Percentiles rank a stretch among this genome's conserved stretches.
Evolutionary conservation across 2,113 vertebrate species (phyloP).

Genomic region (Prionailurus bengalensis): DNA sequence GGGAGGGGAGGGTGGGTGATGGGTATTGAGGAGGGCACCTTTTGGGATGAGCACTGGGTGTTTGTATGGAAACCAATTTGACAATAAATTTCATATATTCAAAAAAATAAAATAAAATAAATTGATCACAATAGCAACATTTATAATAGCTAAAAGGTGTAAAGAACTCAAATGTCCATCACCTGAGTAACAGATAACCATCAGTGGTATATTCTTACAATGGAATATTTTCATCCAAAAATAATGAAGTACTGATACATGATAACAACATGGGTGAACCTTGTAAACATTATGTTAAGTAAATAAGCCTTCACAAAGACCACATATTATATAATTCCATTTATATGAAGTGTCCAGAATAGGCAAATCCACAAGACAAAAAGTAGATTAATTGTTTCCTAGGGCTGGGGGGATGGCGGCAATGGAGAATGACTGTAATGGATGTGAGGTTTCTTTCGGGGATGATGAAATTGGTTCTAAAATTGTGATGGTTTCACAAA

Average conservation of each 20-base stretch:
- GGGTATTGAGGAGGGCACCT: too few relatives aligned
- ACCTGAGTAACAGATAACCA: background rate
- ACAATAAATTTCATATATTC: too few relatives aligned
- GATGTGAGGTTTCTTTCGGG: background rate
- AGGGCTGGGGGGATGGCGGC: background rate
- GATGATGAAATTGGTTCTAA: background rate
- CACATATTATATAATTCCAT: background rate
- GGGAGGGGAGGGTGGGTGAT: too few relatives aligned
- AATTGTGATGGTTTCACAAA: background rate
- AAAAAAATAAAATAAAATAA: too few relatives aligned
- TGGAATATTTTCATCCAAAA: background rate
- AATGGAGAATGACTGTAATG: background rate
- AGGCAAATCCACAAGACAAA: background rate
- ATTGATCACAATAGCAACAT: background rate
- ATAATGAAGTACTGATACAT: background rate
- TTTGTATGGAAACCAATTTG: too few relatives aligned
- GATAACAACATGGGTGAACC: background rate
- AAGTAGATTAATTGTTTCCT: background rate
- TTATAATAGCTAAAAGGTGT: background rate
- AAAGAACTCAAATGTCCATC: background rate
- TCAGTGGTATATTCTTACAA: background rate
- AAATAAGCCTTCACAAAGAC: background rate
- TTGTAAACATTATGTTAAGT: background rate
- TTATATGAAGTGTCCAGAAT: background rate
- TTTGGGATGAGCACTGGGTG: too few relatives aligned